Percentiles rank a stretch among this genome's conserved stretches.
Evolutionary conservation across 2,113 vertebrate genomes (phyloP).

Genomic region (Prunella fulvescens): DNA sequence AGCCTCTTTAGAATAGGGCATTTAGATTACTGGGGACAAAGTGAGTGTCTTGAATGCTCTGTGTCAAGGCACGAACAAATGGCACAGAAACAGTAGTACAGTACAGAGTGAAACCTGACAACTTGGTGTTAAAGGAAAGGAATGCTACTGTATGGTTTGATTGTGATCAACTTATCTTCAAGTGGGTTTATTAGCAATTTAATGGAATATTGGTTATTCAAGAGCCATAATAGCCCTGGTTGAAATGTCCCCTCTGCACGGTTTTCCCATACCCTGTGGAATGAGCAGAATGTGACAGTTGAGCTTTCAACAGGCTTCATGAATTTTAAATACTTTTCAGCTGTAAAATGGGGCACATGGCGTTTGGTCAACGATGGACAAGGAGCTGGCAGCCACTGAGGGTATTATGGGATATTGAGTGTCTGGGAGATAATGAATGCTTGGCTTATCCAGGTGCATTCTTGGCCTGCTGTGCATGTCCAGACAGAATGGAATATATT

Average conservation of each 20-base stretch:
- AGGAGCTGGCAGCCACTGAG: constrained; percentile 74
- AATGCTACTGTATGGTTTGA: constrained; percentile 79
- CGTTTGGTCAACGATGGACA: constrained; percentile 70
- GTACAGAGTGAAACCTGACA: constrained; percentile 70
- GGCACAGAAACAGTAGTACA: constrained; percentile 67
- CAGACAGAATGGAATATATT: constrained; percentile 69
- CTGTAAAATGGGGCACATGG: constrained; percentile 83
- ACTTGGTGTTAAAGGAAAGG: constrained; percentile 69
- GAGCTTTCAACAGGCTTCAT: constrained; percentile 85
- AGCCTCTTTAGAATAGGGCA: constrained; percentile 65
- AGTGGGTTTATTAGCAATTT: constrained; percentile 86
- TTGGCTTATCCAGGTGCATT: constrained; percentile 81
- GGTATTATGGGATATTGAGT: constrained; percentile 81
- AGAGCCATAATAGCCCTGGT: constrained; percentile 77
- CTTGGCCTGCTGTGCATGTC: constrained; percentile 72
- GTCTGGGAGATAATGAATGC: constrained; percentile 84
- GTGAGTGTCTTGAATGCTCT: constrained; percentile 71
- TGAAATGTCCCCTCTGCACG: constrained; percentile 79
- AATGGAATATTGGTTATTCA: constrained; percentile 88
- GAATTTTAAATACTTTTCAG: constrained; percentile 93
- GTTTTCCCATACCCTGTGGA: constrained; percentile 86
- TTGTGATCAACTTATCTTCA: constrained; percentile 83
- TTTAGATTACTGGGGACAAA: constrained; percentile 69
- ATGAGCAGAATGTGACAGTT: constrained; percentile 87
- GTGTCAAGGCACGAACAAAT: constrained; percentile 70